Conservation (phyloP, 2,113 vertebrate genomes). For the Corythornis madagascariensis region DNA sequence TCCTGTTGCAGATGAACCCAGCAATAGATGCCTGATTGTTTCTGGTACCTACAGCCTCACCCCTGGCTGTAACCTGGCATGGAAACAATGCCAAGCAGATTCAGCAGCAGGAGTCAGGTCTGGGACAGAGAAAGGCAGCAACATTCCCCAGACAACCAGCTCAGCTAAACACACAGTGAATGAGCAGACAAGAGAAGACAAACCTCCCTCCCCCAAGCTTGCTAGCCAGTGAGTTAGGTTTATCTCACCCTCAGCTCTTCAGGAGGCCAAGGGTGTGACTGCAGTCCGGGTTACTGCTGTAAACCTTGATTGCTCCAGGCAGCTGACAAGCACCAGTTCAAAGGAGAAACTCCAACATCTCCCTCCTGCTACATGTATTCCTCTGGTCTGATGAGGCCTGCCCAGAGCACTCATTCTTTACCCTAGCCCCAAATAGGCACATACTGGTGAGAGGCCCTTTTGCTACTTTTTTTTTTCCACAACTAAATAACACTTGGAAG, state of each 20-base stretch:
- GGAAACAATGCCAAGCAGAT: neutral
- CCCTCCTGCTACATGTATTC: accelerated
- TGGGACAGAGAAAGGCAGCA: neutral
- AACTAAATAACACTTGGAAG: neutral
- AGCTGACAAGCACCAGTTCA: neutral
- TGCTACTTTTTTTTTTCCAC: neutral
- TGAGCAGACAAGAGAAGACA: neutral
- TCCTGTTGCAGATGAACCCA: neutral
- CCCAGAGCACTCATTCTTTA: neutral
- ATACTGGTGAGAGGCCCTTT: neutral
- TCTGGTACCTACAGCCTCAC: neutral
- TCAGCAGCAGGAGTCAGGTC: neutral
- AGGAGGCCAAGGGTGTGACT: neutral
- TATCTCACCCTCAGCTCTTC: neutral
- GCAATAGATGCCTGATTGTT: neutral
- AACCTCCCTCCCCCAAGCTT: too few species aligned
- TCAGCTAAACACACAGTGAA: neutral
- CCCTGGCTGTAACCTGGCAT: accelerated
- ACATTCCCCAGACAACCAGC: neutral
- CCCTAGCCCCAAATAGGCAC: neutral
- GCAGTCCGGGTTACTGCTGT: neutral
- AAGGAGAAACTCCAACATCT: neutral
- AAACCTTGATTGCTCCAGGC: neutral
- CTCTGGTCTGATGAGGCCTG: neutral
- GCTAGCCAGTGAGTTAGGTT: neutral